Percentiles rank a stretch among this genome's conserved stretches.
phyloP scores from a whole-genome alignment of 2,113 vertebrate species.

The Delphinapterus leucas region DNA sequence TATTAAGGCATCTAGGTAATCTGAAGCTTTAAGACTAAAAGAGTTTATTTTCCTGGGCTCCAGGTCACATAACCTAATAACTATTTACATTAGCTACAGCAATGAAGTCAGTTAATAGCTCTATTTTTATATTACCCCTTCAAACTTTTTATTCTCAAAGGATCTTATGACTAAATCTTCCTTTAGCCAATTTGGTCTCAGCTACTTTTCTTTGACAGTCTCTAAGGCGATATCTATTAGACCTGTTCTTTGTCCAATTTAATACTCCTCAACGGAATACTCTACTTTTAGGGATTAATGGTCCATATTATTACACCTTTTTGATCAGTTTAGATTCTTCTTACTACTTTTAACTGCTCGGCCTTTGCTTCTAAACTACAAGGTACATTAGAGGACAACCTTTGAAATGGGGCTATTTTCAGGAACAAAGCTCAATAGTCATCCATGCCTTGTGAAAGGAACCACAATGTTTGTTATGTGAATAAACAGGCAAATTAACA shows the following conservation, averaged over 20 bases:
- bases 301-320: conserved; percentile 1
- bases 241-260: conserved; percentile 4
- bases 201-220: conserved; percentile 34
- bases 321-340: conserved; percentile 23
- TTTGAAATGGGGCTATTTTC: neutral
- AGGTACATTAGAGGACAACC: neutral
- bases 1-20: neutral
- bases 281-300: conserved; percentile 32
- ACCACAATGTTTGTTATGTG: neutral
- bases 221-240: conserved; percentile 54
- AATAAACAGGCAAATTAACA: neutral
- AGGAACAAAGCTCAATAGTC: neutral
- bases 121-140: conserved; percentile 49
- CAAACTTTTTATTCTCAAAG: conserved; percentile 34
- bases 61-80: neutral
- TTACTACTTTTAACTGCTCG: neutral
- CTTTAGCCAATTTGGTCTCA: conserved; percentile 23
- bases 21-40: neutral
- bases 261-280: neutral
- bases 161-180: conserved; percentile 45
- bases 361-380: conserved; percentile 27
- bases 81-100: neutral
- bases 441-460: neutral
- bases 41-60: neutral
- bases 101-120: conserved; percentile 28